Evolutionary conservation across 2,888 invertebrate genomes (phyloP).

Genomic region (Lamellibrachia columna): DNA sequence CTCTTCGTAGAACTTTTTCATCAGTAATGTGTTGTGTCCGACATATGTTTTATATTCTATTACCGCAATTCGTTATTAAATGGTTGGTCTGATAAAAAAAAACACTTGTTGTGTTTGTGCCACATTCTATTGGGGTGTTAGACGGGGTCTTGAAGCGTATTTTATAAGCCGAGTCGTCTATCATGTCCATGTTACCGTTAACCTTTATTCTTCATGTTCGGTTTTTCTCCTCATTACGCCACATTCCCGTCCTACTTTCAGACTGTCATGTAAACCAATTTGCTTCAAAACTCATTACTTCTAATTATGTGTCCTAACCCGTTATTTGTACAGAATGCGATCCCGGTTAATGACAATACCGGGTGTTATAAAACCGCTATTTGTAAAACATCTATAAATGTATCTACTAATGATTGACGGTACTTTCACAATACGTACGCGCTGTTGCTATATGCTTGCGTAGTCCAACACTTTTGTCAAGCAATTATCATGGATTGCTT

Average conservation of each 20-base stretch:
- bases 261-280: background rate
- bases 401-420: background rate
- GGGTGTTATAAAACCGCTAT: background rate
- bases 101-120: too few relatives aligned
- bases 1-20: too few relatives aligned
- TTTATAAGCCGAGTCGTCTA: too few relatives aligned
- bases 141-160: too few relatives aligned
- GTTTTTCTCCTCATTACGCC: background rate
- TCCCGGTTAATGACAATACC: background rate
- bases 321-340: background rate
- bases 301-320: background rate
- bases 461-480: background rate
- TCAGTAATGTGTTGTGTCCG: too few relatives aligned
- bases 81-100: too few relatives aligned
- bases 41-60: too few relatives aligned
- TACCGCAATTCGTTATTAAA: too few relatives aligned
- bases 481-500: background rate
- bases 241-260: background rate
- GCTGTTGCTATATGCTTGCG: background rate
- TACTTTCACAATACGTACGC: background rate
- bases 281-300: background rate
- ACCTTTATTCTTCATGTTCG: too few relatives aligned
- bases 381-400: background rate
- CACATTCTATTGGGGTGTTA: too few relatives aligned
- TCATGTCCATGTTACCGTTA: too few relatives aligned